Evolutionary conservation across 2,888 invertebrate genomes (phyloP), one percentile per base, ranked within the genome.

Genomic region (Calliscelio sp.): DNA sequence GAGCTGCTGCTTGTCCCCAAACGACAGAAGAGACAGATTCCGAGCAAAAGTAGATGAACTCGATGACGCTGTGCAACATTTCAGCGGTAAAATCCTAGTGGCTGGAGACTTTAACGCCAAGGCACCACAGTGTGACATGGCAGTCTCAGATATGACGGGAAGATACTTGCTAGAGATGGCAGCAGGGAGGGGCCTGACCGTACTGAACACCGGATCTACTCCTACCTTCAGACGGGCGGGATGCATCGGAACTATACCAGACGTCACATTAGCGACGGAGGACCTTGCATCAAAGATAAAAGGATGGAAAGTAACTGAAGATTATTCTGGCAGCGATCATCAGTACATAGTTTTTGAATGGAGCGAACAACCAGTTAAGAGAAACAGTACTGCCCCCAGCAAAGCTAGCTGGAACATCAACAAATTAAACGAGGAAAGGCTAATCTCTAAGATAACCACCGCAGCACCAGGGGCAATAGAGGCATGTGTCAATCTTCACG

Each of bases 91-190:
- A 66, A 53, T 75, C 6, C 20, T 81, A 0, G 49, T 84, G 7
- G 81, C 70, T 8, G 81, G 82, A 8, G 85, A 82, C 49, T 70
- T 82, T 46, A 85, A 82, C 57, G 85, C 82, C 18, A 57, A 38
- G 28, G 85, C 80, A 25, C 25, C 80, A 51, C 79, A 87, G 74
- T 89, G 88, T 87, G 86, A 86, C 10, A 85, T 88, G 81, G 79
- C 85, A 22, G 8, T 16, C 22, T 79, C 86, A 18, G 78, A 88
- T 74, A 55, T 35, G 59, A 81, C 88, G 59, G 87, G 87, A 49
- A 74, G 82, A 49, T 75, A 22, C 73, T 7, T 87, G n/a, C 57
- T 87, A 41, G 88, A 89, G 44, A 87, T 88, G 84, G 83, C 85
- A 8, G 84, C 87, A 38, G 84, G 65, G 10, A 6, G 16, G 18